Conservation (phyloP, 2,888 invertebrate species). For the Brenthis hecate region DNA sequence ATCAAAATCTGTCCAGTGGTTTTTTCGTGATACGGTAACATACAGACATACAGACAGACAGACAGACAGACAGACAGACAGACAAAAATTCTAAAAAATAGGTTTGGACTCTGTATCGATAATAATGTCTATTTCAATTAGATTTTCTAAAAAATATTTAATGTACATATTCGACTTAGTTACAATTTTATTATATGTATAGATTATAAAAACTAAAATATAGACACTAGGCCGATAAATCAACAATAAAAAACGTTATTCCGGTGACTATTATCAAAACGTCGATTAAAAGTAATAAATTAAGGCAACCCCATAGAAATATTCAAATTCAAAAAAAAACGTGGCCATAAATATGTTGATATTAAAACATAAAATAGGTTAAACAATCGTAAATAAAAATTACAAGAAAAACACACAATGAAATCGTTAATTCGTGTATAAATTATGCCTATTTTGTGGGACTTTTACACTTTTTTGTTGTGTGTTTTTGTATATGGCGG, state of each 20-base stretch:
- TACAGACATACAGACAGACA: too few species aligned
- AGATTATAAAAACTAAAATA: not conserved
- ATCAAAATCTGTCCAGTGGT: too few species aligned
- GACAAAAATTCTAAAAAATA: too few species aligned
- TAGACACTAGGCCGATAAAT: conserved; percentile 14
- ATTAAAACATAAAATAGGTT: conserved; percentile 81
- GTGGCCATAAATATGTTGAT: conserved; percentile 70
- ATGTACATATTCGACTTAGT: too few species aligned
- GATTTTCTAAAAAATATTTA: too few species aligned
- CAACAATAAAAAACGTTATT: conserved; percentile 38
- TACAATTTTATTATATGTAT: not conserved
- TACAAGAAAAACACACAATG: conserved; percentile 76
- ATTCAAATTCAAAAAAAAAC: conserved; percentile 56
- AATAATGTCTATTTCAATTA: too few species aligned
- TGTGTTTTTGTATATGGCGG: conserved; percentile 67
- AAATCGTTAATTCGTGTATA: conserved; percentile 74
- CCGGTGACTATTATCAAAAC: conserved; percentile 55
- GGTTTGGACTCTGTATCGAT: too few species aligned
- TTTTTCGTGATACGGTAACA: too few species aligned
- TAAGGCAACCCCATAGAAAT: conserved; percentile 59
- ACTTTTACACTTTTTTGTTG: conserved; percentile 59
- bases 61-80: too few species aligned
- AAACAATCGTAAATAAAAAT: conserved; percentile 82
- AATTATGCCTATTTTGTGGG: conserved; percentile 77
- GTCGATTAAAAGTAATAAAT: conserved; percentile 65